These are phyloP conservation scores for Galeopsomyia nigrocyanea DNA, from an alignment of 2,888 invertebrate genomes.

Conservation along the genomic window DNA sequence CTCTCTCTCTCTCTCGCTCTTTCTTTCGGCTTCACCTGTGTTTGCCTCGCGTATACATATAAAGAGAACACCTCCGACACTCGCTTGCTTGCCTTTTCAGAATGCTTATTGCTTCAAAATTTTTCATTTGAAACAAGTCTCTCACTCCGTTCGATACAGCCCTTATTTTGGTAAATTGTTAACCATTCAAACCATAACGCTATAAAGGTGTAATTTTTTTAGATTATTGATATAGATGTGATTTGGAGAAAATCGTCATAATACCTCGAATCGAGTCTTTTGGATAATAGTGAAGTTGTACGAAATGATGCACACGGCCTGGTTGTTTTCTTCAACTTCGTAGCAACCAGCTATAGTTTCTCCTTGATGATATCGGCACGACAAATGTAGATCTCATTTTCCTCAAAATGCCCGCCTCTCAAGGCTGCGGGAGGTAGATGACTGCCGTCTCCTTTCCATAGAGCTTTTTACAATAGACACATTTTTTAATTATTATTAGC, in stretches of 20 bases:
- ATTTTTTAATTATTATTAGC: background rate
- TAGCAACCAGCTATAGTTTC: constrained; percentile 47
- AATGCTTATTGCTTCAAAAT: background rate
- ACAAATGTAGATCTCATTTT: constrained; percentile 43
- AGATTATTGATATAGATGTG: no score
- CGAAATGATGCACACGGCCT: constrained; percentile 43
- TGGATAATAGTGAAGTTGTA: constrained; percentile 38
- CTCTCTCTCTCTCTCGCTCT: background rate
- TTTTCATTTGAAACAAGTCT: background rate
- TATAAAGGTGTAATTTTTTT: no score
- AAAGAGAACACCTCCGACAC: background rate
- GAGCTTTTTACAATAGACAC: constrained; percentile 22
- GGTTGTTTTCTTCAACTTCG: constrained; percentile 37
- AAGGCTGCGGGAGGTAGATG: constrained; percentile 45
- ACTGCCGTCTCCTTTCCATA: constrained; percentile 41
- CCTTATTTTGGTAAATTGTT: no score
- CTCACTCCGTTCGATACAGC: background rate
- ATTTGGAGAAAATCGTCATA: no score
- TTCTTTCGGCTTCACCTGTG: no score
- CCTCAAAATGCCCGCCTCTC: constrained; percentile 42
- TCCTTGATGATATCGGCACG: constrained; percentile 45
- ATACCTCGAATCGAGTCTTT: constrained; percentile 45
- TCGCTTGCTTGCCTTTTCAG: background rate
- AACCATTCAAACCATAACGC: no score
- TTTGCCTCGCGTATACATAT: no score